Evolutionary conservation across 37 sponge, comb jelly and placozoan species (phyloP), one percentile per base, ranked within the genome.

Genomic region (Spongia lamella): DNA sequence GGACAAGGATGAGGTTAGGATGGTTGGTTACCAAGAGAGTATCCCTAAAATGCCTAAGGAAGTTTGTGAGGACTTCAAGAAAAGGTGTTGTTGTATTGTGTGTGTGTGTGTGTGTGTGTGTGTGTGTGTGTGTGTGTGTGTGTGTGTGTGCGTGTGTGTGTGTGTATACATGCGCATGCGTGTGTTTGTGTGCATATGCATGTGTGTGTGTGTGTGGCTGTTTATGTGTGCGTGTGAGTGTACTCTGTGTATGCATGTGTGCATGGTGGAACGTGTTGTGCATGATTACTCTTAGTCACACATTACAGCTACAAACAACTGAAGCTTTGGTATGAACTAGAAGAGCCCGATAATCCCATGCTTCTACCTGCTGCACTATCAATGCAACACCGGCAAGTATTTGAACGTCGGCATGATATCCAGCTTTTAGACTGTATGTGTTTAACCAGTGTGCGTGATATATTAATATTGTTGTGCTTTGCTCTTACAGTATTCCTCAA

Each of bases 1-100:
- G 72, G 88, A 87, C 66, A 47, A 68, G 31, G 88, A 56, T 7
- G 38, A 22, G 22, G 83, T 87, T 25, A 53, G 55, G 31, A 9
- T 56, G 16, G 64, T 77, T 24, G 31, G 22, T 43, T 73, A 86
- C n/a, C 29, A 3, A 37, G 29, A 34, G 6, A 20, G 56, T 27
- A 40, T 79, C 17, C 80, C 80, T 22, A 13, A 38, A 47, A 53
- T 86, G 7, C 86, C 80, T 29, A 33, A 33, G 22, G 17, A 34
- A 27, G 79, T 80, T 50, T 35, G 54, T 11, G 76, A 83, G 32
- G 39, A 34, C 59, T 83, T 83, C 83, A 73, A 50, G 25, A 65
- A 29, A n/a, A 83, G 68, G 83, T 83, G 16, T 14, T 14, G 53
- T 19, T 14, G 53, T 14, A 51, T 51, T 14, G 53, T 19, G 53